Evolutionary conservation across 2,888 invertebrate species (phyloP).

Genomic region (Coecobrya sp.): DNA sequence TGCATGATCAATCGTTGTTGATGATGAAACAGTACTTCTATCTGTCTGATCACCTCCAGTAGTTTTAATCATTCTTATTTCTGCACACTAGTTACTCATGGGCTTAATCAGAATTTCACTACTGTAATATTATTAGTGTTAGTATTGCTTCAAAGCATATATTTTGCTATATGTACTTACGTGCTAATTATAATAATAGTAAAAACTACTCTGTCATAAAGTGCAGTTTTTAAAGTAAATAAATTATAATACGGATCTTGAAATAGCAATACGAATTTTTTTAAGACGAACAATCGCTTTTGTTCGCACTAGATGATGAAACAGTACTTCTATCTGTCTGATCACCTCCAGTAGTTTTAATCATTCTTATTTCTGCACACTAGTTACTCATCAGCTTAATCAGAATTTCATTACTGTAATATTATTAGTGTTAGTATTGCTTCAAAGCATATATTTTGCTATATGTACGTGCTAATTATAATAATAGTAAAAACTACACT

Average conservation of each 20-base stretch:
- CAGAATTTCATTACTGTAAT: background rate
- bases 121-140: too few relatives aligned
- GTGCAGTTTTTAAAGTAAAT: background rate
- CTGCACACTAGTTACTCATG: background rate
- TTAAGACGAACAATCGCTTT: background rate
- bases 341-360: background rate
- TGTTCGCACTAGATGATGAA: background rate
- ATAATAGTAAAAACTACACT: background rate
- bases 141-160: background rate
- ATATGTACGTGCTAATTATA: constrained; percentile 3
- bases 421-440: background rate
- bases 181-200: constrained; percentile 17
- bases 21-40: background rate
- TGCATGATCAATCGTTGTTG: background rate
- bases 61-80: too few relatives aligned
- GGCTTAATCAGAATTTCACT: background rate
- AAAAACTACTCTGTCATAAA: background rate
- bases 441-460: background rate
- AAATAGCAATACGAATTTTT: background rate
- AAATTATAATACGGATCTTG: background rate
- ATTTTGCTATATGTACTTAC: background rate
- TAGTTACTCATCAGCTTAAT: background rate
- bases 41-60: background rate
- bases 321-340: background rate
- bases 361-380: too few relatives aligned